These are phyloP conservation scores for Cheilosia impressa DNA, from an alignment of 2,888 invertebrate genomes.

Conservation along the genomic window DNA sequence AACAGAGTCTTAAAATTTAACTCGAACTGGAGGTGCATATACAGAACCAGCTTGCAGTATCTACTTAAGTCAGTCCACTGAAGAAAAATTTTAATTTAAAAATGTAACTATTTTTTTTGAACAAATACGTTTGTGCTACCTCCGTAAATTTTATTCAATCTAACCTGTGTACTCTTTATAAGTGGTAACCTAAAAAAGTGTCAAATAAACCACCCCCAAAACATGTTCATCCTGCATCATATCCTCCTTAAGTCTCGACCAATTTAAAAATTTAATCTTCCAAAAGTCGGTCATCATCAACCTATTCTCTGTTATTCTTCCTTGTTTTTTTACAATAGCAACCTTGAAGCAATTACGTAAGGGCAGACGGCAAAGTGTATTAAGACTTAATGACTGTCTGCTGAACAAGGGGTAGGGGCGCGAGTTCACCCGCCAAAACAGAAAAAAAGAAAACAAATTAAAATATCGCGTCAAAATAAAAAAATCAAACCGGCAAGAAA, in stretches of 20 bases:
- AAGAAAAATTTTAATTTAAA: too few species aligned
- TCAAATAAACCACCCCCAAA: neutral
- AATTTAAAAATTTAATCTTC: conserved; percentile 54
- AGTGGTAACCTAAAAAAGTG: neutral
- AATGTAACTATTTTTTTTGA: too few species aligned
- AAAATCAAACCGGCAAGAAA: conserved; percentile 40
- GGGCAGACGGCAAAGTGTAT: conserved; percentile 67
- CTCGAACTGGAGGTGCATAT: too few species aligned
- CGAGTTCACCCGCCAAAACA: conserved; percentile 65
- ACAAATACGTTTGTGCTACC: too few species aligned
- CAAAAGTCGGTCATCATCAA: conserved; percentile 69
- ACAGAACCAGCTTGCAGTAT: too few species aligned
- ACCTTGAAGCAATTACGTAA: conserved; percentile 74
- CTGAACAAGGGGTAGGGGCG: conserved; percentile 21
- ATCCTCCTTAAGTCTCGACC: conserved; percentile 32
- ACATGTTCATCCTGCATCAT: conserved; percentile 11
- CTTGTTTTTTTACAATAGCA: conserved; percentile 35
- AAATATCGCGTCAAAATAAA: conserved; percentile 73
- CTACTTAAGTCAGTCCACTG: too few species aligned
- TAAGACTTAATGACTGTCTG: conserved; percentile 75
- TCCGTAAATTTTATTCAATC: too few species aligned
- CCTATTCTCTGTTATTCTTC: conserved; percentile 41
- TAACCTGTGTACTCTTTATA: neutral
- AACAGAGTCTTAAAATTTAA: too few species aligned
- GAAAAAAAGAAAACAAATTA: conserved; percentile 67